phyloP scores from a whole-genome alignment of 2,113 vertebrate species.

The Delphinus delphis region DNA sequence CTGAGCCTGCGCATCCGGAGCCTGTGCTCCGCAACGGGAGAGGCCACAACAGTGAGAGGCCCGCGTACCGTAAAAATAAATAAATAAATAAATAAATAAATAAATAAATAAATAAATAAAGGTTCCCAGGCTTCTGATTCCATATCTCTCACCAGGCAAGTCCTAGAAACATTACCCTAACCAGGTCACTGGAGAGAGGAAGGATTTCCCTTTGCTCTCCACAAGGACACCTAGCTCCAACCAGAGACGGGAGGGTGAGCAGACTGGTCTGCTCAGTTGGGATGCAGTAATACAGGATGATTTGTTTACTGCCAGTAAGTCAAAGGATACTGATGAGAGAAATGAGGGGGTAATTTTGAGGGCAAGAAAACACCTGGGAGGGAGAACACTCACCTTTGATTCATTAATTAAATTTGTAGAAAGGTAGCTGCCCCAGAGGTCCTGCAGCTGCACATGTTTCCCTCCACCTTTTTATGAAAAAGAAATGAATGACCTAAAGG shows the following conservation, averaged over 20 bases:
- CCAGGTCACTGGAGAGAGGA: not conserved
- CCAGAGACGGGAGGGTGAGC: not conserved
- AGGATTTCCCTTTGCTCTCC: not conserved
- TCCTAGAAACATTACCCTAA: not conserved
- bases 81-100: too few species aligned
- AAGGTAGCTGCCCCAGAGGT: constrained; percentile 57
- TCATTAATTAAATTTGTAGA: constrained; percentile 73
- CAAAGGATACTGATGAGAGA: constrained; percentile 34
- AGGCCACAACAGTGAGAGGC: too few species aligned
- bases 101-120: not conserved
- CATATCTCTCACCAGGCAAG: not conserved
- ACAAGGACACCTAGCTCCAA: not conserved
- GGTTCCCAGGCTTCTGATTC: not conserved
- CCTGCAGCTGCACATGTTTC: constrained; percentile 6
- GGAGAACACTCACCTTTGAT: constrained; percentile 26
- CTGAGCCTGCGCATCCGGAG: too few species aligned
- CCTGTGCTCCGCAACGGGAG: too few species aligned
- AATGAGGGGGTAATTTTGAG: constrained; percentile 44
- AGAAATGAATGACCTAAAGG: constrained; percentile 7
- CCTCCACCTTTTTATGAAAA: constrained; percentile 12
- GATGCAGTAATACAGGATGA: not conserved
- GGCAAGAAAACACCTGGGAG: constrained; percentile 66
- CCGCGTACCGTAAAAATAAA: too few species aligned
- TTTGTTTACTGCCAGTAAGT: constrained; percentile 45
- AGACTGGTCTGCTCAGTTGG: not conserved